Evolutionary conservation across 2,797 vertebrate genomes (phyloP), one percentile per base, ranked within the genome.

Genomic region (Sebastes alutus): DNA sequence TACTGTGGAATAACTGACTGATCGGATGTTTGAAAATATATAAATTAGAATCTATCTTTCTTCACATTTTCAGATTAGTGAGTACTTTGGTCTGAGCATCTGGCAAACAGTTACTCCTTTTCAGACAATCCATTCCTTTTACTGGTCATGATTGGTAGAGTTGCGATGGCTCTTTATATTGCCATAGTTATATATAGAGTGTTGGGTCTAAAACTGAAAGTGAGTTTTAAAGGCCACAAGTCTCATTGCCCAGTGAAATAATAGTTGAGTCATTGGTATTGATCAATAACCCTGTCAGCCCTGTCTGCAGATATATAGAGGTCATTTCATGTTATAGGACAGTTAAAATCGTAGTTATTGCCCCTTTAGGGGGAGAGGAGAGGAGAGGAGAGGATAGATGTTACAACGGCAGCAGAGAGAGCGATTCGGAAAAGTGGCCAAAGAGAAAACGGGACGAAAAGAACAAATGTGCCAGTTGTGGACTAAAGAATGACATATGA

Each of bases 201-300:
- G 60, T 78, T 63, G 69, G n/a, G 12, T n/a, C 11, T 20, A 35
- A 42, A 77, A 29, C 11, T 42, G 27, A 70, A 46, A 38, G 65
- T 35, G 18, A 64, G 10, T 46, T 65, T 68, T 54, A 68, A 69
- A 77, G 56, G 56, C 20, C 49, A 46, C 42, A 4, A 54, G 20
- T 73, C 67, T 74, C 64, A 29, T 46, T 61, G 11, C 10, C 54
- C 3, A 4, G 27, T 77, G 65, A 79, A 81, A 84, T 78, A 85
- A 82, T 25, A 79, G 71, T 55, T 20, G 35, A 89, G 62, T 86
- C 74, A 76, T 7, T 77, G 66, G 32, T 78, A n/a, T 25, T 66
- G 78, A 86, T 77, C 81, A 72, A 84, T 82, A 78, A 87, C 20
- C n/a, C 78, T 64, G 69, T 68, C 82, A 72, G 70, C 59, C 33